Conservation (phyloP, 2,797 vertebrate genomes). For the Protosalanx chinensis region DNA sequence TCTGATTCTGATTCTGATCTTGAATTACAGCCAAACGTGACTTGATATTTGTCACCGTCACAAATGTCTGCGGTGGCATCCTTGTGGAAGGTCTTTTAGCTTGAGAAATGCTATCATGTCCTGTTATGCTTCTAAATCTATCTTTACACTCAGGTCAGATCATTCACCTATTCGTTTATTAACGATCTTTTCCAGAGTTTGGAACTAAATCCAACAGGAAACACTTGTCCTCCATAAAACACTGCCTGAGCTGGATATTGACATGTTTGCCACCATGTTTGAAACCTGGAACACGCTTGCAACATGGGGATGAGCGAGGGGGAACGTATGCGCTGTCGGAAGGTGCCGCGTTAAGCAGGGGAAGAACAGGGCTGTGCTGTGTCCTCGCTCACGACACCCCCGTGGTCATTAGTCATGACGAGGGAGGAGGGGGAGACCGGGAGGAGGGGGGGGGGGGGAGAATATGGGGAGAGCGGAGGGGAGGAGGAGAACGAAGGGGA, state of each 20-base stretch:
- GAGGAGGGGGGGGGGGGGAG: background rate
- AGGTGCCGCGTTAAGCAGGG: constrained; percentile 7
- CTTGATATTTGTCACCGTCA: too few species aligned
- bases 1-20: too few species aligned
- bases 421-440: background rate
- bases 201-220: background rate
- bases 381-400: constrained; percentile 32
- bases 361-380: constrained; percentile 5
- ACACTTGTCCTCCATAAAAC: background rate
- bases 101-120: background rate
- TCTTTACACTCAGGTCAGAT: too few species aligned
- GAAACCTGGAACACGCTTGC: background rate
- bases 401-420: constrained; percentile 55
- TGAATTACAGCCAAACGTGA: too few species aligned
- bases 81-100: too few species aligned
- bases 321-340: background rate
- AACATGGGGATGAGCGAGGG: background rate
- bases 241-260: background rate
- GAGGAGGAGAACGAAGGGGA: constrained; percentile 19
- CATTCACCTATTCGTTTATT: too few species aligned
- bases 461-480: background rate
- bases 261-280: background rate
- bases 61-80: too few species aligned
- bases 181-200: too few species aligned
- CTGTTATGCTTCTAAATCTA: constrained; percentile 21